Conservation (phyloP, 2,888 invertebrate species). For the Shargacucullia verbasci region DNA sequence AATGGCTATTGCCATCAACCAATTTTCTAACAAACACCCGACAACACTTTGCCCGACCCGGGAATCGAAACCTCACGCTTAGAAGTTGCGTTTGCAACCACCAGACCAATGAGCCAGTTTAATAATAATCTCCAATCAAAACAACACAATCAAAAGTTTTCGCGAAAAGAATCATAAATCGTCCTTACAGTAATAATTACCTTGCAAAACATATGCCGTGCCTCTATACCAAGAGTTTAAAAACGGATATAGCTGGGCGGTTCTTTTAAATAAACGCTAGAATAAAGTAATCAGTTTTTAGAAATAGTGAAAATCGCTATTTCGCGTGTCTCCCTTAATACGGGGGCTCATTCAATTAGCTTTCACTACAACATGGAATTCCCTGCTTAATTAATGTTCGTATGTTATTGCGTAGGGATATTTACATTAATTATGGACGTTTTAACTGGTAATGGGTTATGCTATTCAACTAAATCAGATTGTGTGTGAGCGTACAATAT, state of each 20-base stretch:
- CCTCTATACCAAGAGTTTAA: constrained; percentile 7
- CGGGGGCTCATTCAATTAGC: constrained; percentile 54
- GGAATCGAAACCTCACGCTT: too few relatives aligned
- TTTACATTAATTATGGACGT: constrained; percentile 44
- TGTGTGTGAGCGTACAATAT: background rate
- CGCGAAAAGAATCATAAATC: too few relatives aligned
- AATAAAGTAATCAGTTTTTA: constrained; percentile 65
- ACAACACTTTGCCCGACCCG: too few relatives aligned
- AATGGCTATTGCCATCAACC: too few relatives aligned
- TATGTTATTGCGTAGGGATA: constrained; percentile 35
- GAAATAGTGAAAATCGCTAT: constrained; percentile 65
- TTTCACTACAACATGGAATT: constrained; percentile 40
- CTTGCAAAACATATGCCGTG: background rate
- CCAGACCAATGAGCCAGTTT: too few relatives aligned
- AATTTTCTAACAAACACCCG: too few relatives aligned
- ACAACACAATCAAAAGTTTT: background rate
- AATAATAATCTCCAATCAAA: background rate
- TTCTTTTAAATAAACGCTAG: constrained; percentile 23
- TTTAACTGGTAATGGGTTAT: constrained; percentile 40
- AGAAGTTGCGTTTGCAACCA: too few relatives aligned
- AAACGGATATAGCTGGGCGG: constrained; percentile 21
- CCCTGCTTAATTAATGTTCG: constrained; percentile 50
- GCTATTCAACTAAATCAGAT: constrained; percentile 39
- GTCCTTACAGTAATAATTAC: too few relatives aligned
- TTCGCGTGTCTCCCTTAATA: constrained; percentile 69